Evolutionary conservation across 2,797 vertebrate genomes (phyloP).

Genomic region (Acipenser ruthenus): DNA sequence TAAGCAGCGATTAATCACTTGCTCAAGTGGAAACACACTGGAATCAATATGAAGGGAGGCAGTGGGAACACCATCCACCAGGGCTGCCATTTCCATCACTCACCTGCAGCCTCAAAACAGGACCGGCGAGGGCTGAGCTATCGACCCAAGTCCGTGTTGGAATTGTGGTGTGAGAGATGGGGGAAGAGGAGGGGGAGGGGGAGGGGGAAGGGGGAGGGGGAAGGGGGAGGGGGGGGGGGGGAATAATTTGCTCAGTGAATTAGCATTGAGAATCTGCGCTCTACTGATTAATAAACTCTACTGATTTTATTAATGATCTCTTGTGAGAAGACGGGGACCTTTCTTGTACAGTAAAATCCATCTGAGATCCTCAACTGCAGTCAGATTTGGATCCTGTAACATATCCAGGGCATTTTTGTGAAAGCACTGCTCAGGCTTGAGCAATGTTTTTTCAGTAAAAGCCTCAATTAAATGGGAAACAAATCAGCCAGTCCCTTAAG

Average conservation of each 20-base stretch:
- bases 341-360: too few relatives aligned
- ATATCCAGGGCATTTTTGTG: too few relatives aligned
- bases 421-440: too few relatives aligned
- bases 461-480: conserved; percentile 1
- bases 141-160: not conserved
- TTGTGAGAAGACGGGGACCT: too few relatives aligned
- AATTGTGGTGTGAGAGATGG: not conserved
- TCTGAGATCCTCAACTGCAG: not conserved
- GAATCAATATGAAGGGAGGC: conserved; percentile 5
- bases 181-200: not conserved
- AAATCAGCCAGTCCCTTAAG: not conserved
- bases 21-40: conserved; percentile 1
- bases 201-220: too few relatives aligned
- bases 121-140: not conserved
- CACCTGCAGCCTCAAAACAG: not conserved
- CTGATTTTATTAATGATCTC: not conserved
- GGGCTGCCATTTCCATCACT: conserved; percentile 3
- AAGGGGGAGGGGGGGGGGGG: too few relatives aligned
- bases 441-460: not conserved
- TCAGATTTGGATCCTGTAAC: not conserved
- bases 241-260: not conserved
- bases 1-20: conserved; percentile 1
- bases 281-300: not conserved
- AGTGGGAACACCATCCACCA: not conserved
- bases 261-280: not conserved